Evolutionary conservation across 2,888 invertebrate genomes (phyloP), one percentile per base, ranked within the genome.

Genomic region (Eupithecia insigniata): DNA sequence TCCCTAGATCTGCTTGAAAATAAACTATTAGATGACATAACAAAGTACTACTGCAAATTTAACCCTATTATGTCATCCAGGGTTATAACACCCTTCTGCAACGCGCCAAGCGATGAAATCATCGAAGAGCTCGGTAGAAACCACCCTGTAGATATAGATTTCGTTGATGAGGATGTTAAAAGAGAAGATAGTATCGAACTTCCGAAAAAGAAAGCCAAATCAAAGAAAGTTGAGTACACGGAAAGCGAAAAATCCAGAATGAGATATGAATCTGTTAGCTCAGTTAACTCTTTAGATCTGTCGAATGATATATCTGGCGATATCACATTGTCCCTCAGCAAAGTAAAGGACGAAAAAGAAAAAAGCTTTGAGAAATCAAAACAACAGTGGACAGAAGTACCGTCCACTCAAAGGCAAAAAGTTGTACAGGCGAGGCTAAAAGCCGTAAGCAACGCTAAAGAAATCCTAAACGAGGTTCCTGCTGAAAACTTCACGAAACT

Each of bases 11-110:
- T 93, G 22, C 86, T 97, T 71, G 96, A 96, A 75, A 91, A 95
- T 1, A 91, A 92, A 0, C 89, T 96, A 0, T 86, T 98, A 34
- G 92, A 95, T 62, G 96, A 96, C 61, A 92, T 98, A 26, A 96
- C 96, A 3, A 90, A 92, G 6, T 96, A 96, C 86, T 97, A 98
- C 83, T 95, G 95, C 73, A 90, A 95, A 73, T 93, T 95, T 84
- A 95, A 96, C 84, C 90, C 95, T 55, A 89, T 93, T 78, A 91
- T 96, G 95, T 89, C 95, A 5, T 96, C 95, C 34, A 91, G 96
- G 66, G 90, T 96, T 2, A 96, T 97, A n/a, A 96, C 96, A 0
- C 96, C 97, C 0, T 96, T 96, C 83, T 95, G 92, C 28, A 95
- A 95, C 64, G 96, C 96, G 0, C 95, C 96, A 0, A 88, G 86